Conservation (phyloP, 2,888 invertebrate species). For the Ashinkailepas kermadecensis region DNA sequence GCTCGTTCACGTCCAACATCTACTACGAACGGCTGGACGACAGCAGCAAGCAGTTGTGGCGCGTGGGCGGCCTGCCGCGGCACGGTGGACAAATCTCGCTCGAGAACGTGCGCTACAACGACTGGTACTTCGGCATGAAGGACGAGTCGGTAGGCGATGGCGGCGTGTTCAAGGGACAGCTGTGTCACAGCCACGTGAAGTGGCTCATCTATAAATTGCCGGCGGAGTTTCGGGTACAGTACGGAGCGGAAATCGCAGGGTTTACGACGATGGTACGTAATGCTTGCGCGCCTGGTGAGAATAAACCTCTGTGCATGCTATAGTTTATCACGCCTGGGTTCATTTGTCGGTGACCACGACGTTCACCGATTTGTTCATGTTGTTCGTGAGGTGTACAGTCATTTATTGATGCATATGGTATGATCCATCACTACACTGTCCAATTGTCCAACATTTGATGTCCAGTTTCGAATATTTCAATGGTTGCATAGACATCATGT, state of each 20-base stretch:
- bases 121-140: neutral
- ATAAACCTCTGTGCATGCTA: neutral
- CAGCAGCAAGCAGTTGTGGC: conserved; percentile 16
- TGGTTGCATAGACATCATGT: no score
- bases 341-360: no score
- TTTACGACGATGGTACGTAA: neutral
- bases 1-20: conserved; percentile 1
- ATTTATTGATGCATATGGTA: no score
- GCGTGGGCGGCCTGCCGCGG: conserved; percentile 5
- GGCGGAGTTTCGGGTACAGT: neutral
- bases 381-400: no score
- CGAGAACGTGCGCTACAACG: neutral
- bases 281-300: neutral
- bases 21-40: conserved; percentile 9
- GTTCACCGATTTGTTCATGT: no score
- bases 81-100: neutral
- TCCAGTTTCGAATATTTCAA: no score
- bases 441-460: no score
- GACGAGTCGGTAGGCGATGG: neutral
- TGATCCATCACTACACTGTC: no score
- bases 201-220: conserved; percentile 7
- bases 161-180: neutral
- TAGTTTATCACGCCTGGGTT: no score
- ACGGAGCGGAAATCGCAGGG: neutral
- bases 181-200: neutral